Base-by-base conservation (phyloP, 2,888 invertebrate species). In the Patella pellucida region DNA sequence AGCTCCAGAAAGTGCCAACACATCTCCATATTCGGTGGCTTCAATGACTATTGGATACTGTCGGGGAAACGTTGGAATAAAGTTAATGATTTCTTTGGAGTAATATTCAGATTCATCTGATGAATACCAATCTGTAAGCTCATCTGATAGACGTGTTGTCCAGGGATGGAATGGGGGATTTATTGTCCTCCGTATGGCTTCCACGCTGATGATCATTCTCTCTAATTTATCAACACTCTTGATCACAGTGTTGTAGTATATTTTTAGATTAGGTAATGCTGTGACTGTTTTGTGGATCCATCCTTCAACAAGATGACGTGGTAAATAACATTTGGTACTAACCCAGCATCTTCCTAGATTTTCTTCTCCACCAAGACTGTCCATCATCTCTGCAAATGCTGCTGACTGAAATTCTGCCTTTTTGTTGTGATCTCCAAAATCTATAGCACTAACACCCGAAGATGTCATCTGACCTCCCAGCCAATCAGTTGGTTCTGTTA, bases 401-500 rank as follows among this genome's bases (percentile, higher is more conserved):
- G 67, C 16, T n/a, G 79, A 52, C n/a, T 76, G 76, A 70, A 74
- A 79, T 31, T 74, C 51, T 52, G 68, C 67, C 7, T 77, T 31
- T 15, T 73, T 67, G 68, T 81, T 76, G n/a, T 52, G 71, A 1
- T 14, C 12, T 27, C 81, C 81, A 56, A 78, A 78, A 70, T 81
- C 79, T 14, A 79, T 70, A 23, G 79, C 81, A 68, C 77, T 75
- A 7, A 81, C 79, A 14, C 72, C 79, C n/a, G 76, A 69, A 67
- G 79, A 73, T 41, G 81, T 81, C 73, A 79, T 52, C 54, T 81
- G 81, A 23, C 81, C 81, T 27, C 81, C 81, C 15, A 79, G 70
- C 81, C 81, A 81, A 74, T 81, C 79, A 69, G 79, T 76, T 14
- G 81, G 81, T 31, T 81, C 81, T 31, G 79, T 79, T 19, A 81